A percentile compares a stretch with the other conserved stretches of the same genome.
phyloP scores from a whole-genome alignment of 2,113 vertebrate species.

The Acrocephalus arundinaceus region DNA sequence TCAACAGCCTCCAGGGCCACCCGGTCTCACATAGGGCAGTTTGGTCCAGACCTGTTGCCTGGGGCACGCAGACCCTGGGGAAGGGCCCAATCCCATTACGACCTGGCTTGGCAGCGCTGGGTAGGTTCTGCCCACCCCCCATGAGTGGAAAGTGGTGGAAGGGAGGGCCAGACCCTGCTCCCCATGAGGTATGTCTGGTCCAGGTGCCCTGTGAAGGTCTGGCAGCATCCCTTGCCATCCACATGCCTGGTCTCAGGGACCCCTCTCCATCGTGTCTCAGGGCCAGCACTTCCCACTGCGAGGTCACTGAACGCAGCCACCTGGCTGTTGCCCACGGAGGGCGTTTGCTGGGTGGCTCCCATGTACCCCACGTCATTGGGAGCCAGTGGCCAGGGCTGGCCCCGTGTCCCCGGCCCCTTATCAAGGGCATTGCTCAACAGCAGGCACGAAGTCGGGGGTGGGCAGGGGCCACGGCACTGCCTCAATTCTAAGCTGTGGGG shows the following conservation, averaged over 20 bases:
- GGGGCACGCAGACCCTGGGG: neutral
- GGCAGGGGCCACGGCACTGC: neutral
- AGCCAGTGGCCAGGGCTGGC: neutral
- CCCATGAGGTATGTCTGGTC: accelerated
- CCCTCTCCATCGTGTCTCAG: accelerated
- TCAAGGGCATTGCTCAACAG: constrained; percentile 36
- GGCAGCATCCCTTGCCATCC: neutral
- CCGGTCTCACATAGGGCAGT: neutral
- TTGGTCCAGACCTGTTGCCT: neutral
- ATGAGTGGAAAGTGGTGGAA: accelerated
- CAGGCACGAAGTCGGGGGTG: accelerated
- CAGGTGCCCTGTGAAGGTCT: neutral
- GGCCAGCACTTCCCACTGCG: neutral
- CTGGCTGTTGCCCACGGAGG: neutral
- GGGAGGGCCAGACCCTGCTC: neutral
- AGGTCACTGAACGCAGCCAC: neutral
- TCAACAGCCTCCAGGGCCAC: neutral
- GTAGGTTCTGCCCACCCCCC: neutral
- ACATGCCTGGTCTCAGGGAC: accelerated
- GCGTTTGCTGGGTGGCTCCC: constrained; percentile 25
- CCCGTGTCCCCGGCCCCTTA: neutral
- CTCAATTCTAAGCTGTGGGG: neutral
- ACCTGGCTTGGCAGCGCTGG: accelerated
- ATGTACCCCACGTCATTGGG: neutral
- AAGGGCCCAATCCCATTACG: neutral